A percentile compares a stretch with the other conserved stretches of the same genome.
Conservation (phyloP, 2,113 vertebrate genomes). For the Thalassoma bifasciatum region DNA sequence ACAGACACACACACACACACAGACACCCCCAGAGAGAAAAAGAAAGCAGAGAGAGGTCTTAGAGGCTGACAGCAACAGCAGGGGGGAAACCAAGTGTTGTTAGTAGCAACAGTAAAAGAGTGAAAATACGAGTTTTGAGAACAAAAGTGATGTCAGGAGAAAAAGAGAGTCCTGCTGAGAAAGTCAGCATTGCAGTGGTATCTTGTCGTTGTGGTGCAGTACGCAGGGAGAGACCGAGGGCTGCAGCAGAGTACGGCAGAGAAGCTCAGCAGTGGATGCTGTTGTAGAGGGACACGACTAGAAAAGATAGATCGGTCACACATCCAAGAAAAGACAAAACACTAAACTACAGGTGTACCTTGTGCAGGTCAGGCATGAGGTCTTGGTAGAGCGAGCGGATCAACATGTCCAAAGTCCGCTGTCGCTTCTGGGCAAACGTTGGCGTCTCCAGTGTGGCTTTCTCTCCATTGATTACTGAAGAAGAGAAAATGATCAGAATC, state of each 20-base stretch:
- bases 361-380: constrained; percentile 95
- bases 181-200: constrained; percentile 76
- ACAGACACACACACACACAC: constrained; percentile 24
- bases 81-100: constrained; percentile 9
- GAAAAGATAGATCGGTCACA: background rate
- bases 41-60: constrained; percentile 66
- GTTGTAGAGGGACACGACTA: constrained; percentile 15
- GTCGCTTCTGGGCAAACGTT: constrained; percentile 98
- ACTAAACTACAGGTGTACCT: constrained; percentile 81
- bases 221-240: constrained; percentile 54
- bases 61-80: constrained; percentile 59
- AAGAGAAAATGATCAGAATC: background rate
- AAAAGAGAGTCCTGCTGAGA: constrained; percentile 55
- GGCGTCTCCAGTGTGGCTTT: constrained; percentile 99
- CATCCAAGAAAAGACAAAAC: background rate
- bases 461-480: constrained; percentile 97
- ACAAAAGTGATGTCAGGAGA: constrained; percentile 43
- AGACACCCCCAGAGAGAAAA: constrained; percentile 28
- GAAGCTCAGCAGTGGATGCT: constrained; percentile 44
- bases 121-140: constrained; percentile 31
- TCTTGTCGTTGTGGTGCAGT: constrained; percentile 64
- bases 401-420: constrained; percentile 97
- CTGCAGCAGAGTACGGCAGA: constrained; percentile 70
- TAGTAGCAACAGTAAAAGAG: constrained; percentile 26
- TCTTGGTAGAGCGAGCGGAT: constrained; percentile 98